These are phyloP conservation scores for Tricholauxania praeusta DNA, from an alignment of 2,888 invertebrate genomes.

Conservation along the genomic window DNA sequence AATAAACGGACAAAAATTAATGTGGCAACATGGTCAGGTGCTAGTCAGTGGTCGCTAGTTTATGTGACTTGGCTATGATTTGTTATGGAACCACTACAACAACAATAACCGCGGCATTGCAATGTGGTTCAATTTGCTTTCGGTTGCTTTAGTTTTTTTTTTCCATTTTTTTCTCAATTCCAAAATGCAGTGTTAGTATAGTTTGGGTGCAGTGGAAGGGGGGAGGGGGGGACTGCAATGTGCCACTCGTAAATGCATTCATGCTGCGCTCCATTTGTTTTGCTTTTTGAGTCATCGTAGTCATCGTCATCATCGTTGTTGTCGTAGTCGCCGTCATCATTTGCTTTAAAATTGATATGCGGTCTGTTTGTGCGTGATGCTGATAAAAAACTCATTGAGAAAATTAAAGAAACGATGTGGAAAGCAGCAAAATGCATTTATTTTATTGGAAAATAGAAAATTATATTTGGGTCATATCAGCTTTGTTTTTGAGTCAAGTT, in stretches of 20 bases:
- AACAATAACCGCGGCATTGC: neutral
- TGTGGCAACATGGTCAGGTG: constrained; percentile 41
- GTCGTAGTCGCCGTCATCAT: constrained; percentile 1
- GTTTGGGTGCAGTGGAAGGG: too few species aligned
- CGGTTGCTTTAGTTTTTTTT: neutral
- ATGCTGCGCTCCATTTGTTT: constrained; percentile 25
- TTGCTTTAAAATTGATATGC: constrained; percentile 8
- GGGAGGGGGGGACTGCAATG: too few species aligned
- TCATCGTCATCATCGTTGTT: neutral
- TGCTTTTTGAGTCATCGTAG: constrained; percentile 2
- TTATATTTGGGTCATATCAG: neutral
- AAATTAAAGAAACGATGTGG: constrained; percentile 1
- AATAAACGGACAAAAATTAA: constrained; percentile 36
- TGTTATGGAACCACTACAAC: constrained; percentile 2
- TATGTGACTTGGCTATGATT: constrained; percentile 8
- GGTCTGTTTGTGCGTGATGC: constrained; percentile 21
- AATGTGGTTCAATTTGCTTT: constrained; percentile 7
- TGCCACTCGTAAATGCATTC: neutral
- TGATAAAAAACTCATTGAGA: constrained; percentile 20
- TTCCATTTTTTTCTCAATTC: neutral
- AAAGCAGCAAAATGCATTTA: constrained; percentile 3
- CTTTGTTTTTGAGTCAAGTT: too few species aligned
- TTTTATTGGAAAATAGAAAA: neutral
- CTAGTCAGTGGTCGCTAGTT: neutral
- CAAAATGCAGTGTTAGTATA: too few species aligned